phyloP scores from a whole-genome alignment of 2,888 invertebrate species.

The Dryadula phaetusa region DNA sequence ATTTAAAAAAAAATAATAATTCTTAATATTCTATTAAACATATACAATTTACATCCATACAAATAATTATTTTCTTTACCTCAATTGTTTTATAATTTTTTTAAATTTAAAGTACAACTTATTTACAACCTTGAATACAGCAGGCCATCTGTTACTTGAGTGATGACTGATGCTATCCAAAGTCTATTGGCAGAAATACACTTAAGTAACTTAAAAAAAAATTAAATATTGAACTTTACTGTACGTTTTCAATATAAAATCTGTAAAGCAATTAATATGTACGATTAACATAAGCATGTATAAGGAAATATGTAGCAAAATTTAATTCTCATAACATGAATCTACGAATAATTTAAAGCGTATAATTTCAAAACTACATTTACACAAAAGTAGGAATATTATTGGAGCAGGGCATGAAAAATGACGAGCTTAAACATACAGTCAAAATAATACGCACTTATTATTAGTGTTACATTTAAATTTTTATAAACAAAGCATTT shows the following conservation, averaged over 20 bases:
- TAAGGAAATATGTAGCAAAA: too few relatives aligned
- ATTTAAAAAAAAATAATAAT: neutral
- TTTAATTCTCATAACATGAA: too few relatives aligned
- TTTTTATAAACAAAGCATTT: constrained; percentile 18
- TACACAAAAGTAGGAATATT: neutral
- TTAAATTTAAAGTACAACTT: constrained; percentile 58
- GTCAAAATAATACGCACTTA: neutral
- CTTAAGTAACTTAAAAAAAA: constrained; percentile 41
- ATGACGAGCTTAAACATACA: neutral
- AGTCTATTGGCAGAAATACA: constrained; percentile 61
- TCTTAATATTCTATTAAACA: neutral
- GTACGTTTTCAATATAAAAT: neutral
- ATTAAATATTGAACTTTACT: constrained; percentile 7
- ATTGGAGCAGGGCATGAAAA: neutral
- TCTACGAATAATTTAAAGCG: too few relatives aligned
- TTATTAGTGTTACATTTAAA: constrained; percentile 3
- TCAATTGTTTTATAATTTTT: neutral
- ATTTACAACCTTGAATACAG: constrained; percentile 64
- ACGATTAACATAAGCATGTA: too few relatives aligned
- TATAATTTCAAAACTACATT: neutral
- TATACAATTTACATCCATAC: neutral
- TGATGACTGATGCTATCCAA: constrained; percentile 71
- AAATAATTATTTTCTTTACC: neutral
- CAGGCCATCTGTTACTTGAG: constrained; percentile 68
- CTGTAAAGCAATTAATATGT: too few relatives aligned